Conservation (phyloP, 2,888 invertebrate species). For the Cremastobaeus sp. region DNA sequence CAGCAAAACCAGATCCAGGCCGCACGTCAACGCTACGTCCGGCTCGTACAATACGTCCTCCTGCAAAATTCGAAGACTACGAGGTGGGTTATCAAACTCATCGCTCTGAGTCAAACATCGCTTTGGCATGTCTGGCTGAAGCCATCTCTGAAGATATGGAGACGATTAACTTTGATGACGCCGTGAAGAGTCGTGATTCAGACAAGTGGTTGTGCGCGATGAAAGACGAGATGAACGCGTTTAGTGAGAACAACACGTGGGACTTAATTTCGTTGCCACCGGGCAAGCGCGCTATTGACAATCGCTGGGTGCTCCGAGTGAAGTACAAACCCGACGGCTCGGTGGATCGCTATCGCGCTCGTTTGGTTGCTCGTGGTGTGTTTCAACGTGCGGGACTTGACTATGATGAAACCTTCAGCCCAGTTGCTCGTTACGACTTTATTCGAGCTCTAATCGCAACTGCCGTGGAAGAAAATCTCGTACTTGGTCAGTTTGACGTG, state of each 20-base stretch:
- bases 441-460: too few relatives aligned
- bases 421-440: neutral
- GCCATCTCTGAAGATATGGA: slow-evolving; percentile 25
- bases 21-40: neutral
- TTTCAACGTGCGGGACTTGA: neutral
- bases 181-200: slow-evolving; percentile 20
- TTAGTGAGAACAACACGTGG: slow-evolving; percentile 46
- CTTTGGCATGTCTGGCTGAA: slow-evolving; percentile 24
- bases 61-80: slow-evolving; percentile 20
- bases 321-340: slow-evolving; percentile 1
- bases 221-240: slow-evolving; percentile 15
- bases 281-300: slow-evolving; percentile 14
- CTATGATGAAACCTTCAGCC: neutral
- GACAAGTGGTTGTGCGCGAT: slow-evolving; percentile 31
- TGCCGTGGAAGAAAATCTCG: too few relatives aligned
- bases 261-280: slow-evolving; percentile 8
- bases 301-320: neutral
- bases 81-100: slow-evolving; percentile 2
- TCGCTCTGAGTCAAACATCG: slow-evolving; percentile 28
- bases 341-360: slow-evolving; percentile 2
- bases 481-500: too few relatives aligned
- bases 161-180: slow-evolving; percentile 30
- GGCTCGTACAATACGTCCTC: slow-evolving; percentile 5
- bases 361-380: neutral
- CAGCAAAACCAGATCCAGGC: neutral